Base-by-base conservation (phyloP, 2,888 invertebrate genomes). In the Alsophila aescularia region DNA sequence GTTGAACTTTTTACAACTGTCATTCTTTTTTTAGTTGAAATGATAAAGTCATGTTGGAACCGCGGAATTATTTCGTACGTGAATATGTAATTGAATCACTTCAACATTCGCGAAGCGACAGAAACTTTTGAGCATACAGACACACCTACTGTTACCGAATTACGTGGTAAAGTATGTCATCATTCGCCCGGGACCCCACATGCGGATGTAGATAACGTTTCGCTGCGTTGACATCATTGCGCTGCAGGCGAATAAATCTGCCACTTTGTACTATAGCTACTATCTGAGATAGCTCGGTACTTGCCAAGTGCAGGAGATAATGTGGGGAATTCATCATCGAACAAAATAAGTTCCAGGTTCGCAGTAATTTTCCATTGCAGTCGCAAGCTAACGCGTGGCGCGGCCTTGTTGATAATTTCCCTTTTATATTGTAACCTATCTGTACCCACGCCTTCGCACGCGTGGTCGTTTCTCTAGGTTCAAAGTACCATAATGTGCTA, bases 181-280 rank as follows among this genome's bases (percentile, higher is more conserved):
- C 62, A 59, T 54, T 15, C 47, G 24, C 24, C 5, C 24, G 24
- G 29, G 74, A 75, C 73, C 77, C 69, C 77, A 73, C 76, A 75
- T 8, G 31, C 87, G 87, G 87, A 87, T 86, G 81, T 76, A 82
- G 85, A 86, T 87, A 86, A 81, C 77, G 83, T 85, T 85, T 84
- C 78, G 77, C 77, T 68, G 70, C 72, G 76, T 84, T 83, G 81
- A 83, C 84, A 82, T 83, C 79, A 83, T 75, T 72, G 73, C 29
- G 54, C 66, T 70, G 62, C 67, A 65, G 60, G 44, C 32, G 43
- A 27, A 35, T 40, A 37, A 56, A 57, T 45, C 47, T 48, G 47
- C 16, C 36, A 47, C 45, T 45, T 45, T 14, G 24, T 21, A 36
- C 15, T n/a, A 9, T n/a, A n/a, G n/a, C 4, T 21, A 16, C 8